Evolutionary conservation across 2,113 vertebrate species (phyloP).

Genomic region (Oenanthe melanoleuca): DNA sequence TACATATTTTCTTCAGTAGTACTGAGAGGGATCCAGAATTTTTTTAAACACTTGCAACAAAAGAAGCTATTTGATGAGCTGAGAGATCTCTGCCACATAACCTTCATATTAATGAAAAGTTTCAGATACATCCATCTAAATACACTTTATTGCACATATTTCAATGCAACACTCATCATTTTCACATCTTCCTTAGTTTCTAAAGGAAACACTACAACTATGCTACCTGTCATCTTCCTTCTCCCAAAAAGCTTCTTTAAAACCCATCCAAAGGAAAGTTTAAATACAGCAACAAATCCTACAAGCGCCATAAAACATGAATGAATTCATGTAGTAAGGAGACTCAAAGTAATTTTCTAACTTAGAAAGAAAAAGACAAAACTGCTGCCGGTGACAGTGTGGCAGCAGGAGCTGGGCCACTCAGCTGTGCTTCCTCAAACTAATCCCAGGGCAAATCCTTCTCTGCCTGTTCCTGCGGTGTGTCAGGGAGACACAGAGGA

Average conservation of each 20-base stretch:
- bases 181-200: background rate
- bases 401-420: background rate
- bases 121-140: background rate
- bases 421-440: too few relatives aligned
- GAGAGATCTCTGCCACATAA: background rate
- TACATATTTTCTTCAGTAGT: background rate
- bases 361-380: background rate
- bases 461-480: accelerated
- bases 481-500: accelerated
- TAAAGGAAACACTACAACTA: background rate
- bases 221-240: background rate
- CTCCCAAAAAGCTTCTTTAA: background rate
- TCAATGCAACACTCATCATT: background rate
- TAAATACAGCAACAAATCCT: background rate
- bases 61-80: background rate
- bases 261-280: background rate
- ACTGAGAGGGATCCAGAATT: background rate
- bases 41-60: background rate
- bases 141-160: background rate
- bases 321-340: background rate
- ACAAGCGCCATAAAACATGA: background rate
- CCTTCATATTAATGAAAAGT: background rate
- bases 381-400: accelerated
- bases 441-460: background rate
- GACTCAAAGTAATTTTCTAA: background rate